Conservation (phyloP, 2,113 vertebrate genomes). For the Zapus hudsonius region DNA sequence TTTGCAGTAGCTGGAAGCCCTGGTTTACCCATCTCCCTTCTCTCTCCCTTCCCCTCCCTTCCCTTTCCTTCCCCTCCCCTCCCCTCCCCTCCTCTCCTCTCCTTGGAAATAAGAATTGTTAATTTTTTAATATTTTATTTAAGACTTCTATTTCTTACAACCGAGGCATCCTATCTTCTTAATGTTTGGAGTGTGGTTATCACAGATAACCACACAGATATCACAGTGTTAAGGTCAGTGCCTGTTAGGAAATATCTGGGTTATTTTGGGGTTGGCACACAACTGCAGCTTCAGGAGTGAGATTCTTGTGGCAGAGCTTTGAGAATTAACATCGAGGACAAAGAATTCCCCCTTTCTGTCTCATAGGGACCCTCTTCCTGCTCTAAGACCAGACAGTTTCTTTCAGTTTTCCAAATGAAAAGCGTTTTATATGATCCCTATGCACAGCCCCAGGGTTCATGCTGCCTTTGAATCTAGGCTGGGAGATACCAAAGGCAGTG, state of each 20-base stretch:
- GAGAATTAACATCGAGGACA: neutral
- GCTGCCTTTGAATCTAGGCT: neutral
- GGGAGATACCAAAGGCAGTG: neutral
- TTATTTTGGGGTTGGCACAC: neutral
- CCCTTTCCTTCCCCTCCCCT: no score
- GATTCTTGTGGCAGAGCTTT: neutral
- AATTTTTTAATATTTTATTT: neutral
- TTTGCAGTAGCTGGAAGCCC: no score
- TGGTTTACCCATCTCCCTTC: no score
- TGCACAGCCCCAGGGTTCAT: neutral
- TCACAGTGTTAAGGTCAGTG: slow-evolving; percentile 50
- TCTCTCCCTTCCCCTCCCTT: no score
- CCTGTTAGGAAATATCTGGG: slow-evolving; percentile 48
- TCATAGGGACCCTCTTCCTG: neutral
- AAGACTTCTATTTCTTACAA: slow-evolving; percentile 14
- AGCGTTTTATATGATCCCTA: neutral
- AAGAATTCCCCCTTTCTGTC: neutral
- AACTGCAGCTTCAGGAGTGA: neutral
- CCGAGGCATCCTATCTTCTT: neutral
- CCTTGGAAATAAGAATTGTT: no score
- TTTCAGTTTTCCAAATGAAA: neutral
- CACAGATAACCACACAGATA: no score
- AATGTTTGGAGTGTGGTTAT: slow-evolving; percentile 18
- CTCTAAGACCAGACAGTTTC: neutral
- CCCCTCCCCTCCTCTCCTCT: no score